phyloP scores from a whole-genome alignment of 1,140 invertebrate species.

The Oryctes rhinoceros region DNA sequence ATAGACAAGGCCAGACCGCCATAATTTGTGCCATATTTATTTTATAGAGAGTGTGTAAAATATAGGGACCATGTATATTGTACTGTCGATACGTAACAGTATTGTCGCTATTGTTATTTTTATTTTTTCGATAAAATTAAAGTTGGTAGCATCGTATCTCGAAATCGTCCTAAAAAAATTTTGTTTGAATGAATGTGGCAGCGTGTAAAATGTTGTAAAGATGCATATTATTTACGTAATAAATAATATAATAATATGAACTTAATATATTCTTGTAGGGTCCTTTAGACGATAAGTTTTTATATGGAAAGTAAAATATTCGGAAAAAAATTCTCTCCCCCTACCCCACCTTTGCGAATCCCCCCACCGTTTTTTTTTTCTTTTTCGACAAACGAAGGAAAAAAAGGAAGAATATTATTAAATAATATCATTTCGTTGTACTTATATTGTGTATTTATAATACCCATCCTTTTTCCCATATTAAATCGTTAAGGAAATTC shows the following conservation, averaged over 20 bases:
- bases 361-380: no score
- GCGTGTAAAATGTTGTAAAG: not conserved
- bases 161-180: not conserved
- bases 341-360: not conserved
- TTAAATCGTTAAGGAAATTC: not conserved
- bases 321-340: not conserved
- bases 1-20: not conserved
- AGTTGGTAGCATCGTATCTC: not conserved
- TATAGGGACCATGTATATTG: constrained; percentile 48
- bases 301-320: constrained; percentile 42
- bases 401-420: not conserved
- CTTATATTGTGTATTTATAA: constrained; percentile 41
- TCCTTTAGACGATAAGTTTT: constrained; percentile 43
- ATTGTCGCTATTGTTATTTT: not conserved
- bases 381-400: no score
- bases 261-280: constrained; percentile 46
- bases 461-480: not conserved
- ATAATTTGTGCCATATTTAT: constrained; percentile 50
- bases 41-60: constrained; percentile 40
- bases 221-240: constrained; percentile 40
- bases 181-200: no score
- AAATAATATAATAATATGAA: constrained; percentile 41
- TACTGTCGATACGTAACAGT: not conserved
- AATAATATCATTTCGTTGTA: constrained; percentile 39
- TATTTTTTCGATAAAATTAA: not conserved